Evolutionary conservation across 2,113 vertebrate genomes (phyloP), one percentile per base, ranked within the genome.

Genomic region (Sorex araneus): DNA sequence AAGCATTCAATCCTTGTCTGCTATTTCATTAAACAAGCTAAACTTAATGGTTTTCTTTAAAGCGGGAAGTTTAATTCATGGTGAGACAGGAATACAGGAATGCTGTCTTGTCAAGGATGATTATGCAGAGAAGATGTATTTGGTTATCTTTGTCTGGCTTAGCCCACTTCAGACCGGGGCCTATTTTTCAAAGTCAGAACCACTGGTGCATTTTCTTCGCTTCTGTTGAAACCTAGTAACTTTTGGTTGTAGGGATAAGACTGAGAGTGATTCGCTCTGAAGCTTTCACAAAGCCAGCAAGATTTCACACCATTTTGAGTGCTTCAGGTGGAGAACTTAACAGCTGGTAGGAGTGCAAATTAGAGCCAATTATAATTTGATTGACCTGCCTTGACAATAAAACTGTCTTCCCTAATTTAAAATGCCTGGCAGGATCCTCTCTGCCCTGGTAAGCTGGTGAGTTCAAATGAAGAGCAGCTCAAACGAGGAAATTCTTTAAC

Each of bases 341-440:
- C 94, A 97, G 87, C 96, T 97, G 96, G 92, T 92, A 96, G 87
- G 93, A 96, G 94, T 2, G 71, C 92, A 97, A 98, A 97, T 97
- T 97, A 97, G 97, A 98, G 95, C 96, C 89, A 97, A 94, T 97
- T 97, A 97, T 92, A 95, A 91, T 94, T 95, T 97, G 96, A 97
- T 96, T 97, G 97, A 97, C 97, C 95, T 97, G 83, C 96, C 94
- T 97, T 97, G 95, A 94, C 96, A 97, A 90, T 96, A 95, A 96
- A 97, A 92, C 91, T 96, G 94, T 94, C 92, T 92, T 95, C 84
- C 32, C 63, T 92, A 94, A 94, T 90, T 97, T 96, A 97, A 97
- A 97, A 94, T 63, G 83, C 96, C 87, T 97, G 64, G 87, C 21
- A 96, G 96, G 74, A 96, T 90, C 94, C 96, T 87, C 92, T 95